Evolutionary conservation across 2,113 vertebrate genomes (phyloP).

Genomic region (Callopanchax toddi): DNA sequence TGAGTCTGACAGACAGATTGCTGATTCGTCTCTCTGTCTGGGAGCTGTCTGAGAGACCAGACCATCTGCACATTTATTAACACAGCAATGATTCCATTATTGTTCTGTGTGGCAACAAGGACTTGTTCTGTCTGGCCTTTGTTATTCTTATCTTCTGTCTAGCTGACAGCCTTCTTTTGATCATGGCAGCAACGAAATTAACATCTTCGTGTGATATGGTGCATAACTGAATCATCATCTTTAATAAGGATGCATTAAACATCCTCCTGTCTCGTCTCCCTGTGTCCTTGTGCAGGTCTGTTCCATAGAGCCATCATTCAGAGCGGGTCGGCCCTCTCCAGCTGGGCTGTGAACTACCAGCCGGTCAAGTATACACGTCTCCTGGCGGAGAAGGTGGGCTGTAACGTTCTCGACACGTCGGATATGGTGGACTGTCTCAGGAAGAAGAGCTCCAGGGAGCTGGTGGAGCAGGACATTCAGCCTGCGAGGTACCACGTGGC

Average conservation of each 20-base stretch:
- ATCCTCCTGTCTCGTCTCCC: constrained; percentile 30
- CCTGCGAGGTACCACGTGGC: constrained; percentile 97
- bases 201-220: constrained; percentile 50
- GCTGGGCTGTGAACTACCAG: constrained; percentile 99
- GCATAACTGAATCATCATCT: constrained; percentile 47
- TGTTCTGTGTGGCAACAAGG: constrained; percentile 69
- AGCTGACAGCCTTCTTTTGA: constrained; percentile 63
- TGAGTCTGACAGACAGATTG: constrained; percentile 61
- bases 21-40: constrained; percentile 64
- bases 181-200: constrained; percentile 57
- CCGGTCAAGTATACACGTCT: constrained; percentile 97
- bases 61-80: constrained; percentile 78
- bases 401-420: constrained; percentile 95
- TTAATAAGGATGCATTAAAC: constrained; percentile 38
- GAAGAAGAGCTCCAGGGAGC: constrained; percentile 94
- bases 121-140: constrained; percentile 69
- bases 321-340: constrained; percentile 95
- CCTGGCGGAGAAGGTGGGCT: constrained; percentile 96
- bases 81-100: constrained; percentile 71
- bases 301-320: constrained; percentile 99
- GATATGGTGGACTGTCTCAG: constrained; percentile 99
- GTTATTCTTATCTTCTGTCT: constrained; percentile 67
- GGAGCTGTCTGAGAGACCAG: constrained; percentile 62
- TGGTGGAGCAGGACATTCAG: constrained; percentile 98
- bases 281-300: constrained; percentile 83